Conservation (phyloP, 2,797 vertebrate genomes). For the Microctenopoma steveboyesi region DNA sequence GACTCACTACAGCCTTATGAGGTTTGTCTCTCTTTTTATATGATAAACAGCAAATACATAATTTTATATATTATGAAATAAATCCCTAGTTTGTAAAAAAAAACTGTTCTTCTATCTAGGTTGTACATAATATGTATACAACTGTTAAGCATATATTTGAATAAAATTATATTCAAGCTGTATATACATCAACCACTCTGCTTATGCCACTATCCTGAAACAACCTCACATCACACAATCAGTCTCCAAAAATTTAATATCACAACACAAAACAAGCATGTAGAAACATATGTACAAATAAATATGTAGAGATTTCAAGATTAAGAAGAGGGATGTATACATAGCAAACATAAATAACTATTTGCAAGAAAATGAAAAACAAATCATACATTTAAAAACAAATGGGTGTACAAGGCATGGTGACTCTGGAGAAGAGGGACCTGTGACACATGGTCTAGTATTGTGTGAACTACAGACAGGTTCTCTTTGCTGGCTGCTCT, state of each 20-base stretch:
- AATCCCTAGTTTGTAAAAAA: constrained; percentile 83
- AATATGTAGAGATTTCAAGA: constrained; percentile 14
- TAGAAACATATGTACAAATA: constrained; percentile 12
- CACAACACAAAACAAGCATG: constrained; percentile 17
- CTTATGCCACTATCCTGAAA: constrained; percentile 23
- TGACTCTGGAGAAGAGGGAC: neutral
- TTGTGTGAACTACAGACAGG: constrained; percentile 54
- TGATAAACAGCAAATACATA: constrained; percentile 82
- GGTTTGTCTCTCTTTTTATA: constrained; percentile 79
- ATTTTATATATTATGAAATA: constrained; percentile 82
- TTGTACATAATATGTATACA: constrained; percentile 88
- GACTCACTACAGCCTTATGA: constrained; percentile 80
- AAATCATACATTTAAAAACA: neutral
- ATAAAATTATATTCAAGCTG: constrained; percentile 80
- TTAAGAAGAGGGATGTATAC: neutral
- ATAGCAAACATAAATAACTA: neutral
- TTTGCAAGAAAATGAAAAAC: neutral
- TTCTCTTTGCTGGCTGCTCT: constrained; percentile 68
- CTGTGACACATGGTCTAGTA: neutral
- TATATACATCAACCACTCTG: constrained; percentile 33
- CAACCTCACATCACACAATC: neutral
- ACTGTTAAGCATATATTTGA: constrained; percentile 79
- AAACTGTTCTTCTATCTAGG: constrained; percentile 79
- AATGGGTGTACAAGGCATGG: neutral
- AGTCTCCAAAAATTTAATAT: constrained; percentile 59